phyloP scores from a whole-genome alignment of 2,113 vertebrate genomes.

The Vireo altiloquus region DNA sequence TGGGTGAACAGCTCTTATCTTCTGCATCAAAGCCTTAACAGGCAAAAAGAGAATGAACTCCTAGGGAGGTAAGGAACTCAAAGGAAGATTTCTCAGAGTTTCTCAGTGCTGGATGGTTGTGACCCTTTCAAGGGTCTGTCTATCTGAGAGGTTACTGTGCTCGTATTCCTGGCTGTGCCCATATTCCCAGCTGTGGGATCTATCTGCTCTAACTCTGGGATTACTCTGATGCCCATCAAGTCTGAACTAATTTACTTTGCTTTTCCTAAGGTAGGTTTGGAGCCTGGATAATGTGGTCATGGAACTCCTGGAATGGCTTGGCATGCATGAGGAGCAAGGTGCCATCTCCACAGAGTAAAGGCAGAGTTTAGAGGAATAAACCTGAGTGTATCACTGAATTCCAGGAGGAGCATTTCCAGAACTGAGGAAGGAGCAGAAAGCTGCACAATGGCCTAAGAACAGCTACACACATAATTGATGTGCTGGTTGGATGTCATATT shows the following conservation, averaged over 20 bases:
- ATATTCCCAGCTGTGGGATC: accelerated
- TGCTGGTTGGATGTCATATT: background rate
- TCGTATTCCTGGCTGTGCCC: background rate
- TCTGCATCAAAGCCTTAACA: background rate
- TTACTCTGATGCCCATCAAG: background rate
- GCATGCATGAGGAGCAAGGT: background rate
- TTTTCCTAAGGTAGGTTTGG: background rate
- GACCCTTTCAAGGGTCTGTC: background rate
- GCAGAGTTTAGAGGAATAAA: background rate
- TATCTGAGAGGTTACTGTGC: background rate
- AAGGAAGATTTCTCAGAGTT: background rate
- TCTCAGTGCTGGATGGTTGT: background rate
- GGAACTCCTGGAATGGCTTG: background rate
- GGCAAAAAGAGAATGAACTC: background rate
- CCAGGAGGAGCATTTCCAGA: background rate
- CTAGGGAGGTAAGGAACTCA: background rate
- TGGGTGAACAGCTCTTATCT: background rate
- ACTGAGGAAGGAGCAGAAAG: background rate
- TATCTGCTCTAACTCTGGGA: background rate
- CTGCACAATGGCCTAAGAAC: background rate
- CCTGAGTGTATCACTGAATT: background rate
- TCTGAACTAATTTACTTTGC: background rate
- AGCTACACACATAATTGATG: background rate
- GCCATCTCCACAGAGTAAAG: background rate
- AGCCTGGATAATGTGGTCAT: accelerated